Evolutionary conservation across 2,797 vertebrate genomes (phyloP).

Genomic region (Xerus rutilus): DNA sequence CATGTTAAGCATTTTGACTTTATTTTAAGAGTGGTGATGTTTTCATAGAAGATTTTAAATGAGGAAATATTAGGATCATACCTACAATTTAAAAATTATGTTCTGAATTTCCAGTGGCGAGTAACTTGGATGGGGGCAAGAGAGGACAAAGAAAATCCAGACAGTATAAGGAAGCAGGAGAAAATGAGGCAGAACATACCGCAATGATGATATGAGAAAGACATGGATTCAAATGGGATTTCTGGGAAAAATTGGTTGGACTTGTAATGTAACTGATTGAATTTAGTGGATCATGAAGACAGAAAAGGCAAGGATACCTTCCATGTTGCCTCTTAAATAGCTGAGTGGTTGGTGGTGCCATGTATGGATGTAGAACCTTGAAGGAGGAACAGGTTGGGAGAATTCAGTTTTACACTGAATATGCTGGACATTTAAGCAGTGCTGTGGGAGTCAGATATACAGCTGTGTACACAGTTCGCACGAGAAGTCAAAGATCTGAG

Average conservation of each 20-base stretch:
- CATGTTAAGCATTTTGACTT: neutral
- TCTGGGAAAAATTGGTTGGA: neutral
- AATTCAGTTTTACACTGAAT: neutral
- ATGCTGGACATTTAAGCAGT: neutral
- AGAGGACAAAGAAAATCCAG: neutral
- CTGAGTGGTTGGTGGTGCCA: neutral
- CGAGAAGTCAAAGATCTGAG: neutral
- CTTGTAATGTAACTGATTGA: neutral
- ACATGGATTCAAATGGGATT: neutral
- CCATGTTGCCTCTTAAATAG: neutral
- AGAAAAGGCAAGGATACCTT: neutral
- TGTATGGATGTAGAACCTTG: neutral
- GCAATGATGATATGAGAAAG: neutral
- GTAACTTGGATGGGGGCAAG: neutral
- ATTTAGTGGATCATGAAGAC: neutral
- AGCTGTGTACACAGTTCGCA: neutral
- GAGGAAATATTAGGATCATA: neutral
- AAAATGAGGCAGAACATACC: neutral
- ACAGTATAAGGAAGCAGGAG: neutral
- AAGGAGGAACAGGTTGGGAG: neutral
- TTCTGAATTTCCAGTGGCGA: neutral
- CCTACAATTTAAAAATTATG: neutral
- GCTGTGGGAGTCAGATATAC: neutral
- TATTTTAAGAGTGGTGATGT: neutral
- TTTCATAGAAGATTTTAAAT: neutral